Percentiles rank a stretch among this genome's conserved stretches.
Evolutionary conservation across 2,113 vertebrate species (phyloP).

Genomic region (Heteronetta atricapilla): DNA sequence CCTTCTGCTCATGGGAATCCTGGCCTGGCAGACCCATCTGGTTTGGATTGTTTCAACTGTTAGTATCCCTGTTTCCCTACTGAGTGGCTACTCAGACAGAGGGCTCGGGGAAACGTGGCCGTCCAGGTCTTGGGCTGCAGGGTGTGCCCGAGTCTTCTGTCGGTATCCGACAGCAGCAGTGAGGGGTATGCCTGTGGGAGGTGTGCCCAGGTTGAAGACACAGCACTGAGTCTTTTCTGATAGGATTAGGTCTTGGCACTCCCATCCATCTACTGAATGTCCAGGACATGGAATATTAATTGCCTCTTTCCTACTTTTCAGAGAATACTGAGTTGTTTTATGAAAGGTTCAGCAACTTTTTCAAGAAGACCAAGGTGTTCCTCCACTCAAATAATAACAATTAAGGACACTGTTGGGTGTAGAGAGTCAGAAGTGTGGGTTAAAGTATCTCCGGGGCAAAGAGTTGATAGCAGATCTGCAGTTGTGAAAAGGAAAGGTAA

Average conservation of each 20-base stretch:
- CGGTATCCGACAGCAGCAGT: too few species aligned
- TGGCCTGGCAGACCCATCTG: background rate
- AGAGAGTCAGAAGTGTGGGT: background rate
- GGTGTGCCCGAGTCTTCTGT: too few species aligned
- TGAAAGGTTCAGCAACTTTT: background rate
- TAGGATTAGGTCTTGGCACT: background rate
- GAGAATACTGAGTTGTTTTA: background rate
- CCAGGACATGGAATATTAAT: background rate
- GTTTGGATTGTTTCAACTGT: background rate
- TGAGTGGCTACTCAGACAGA: too few species aligned
- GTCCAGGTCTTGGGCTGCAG: too few species aligned
- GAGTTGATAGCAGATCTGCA: background rate
- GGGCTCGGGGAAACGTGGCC: too few species aligned
- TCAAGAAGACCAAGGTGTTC: background rate
- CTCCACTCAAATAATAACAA: background rate
- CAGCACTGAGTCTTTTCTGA: background rate
- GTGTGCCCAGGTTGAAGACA: too few species aligned
- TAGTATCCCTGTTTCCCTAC: background rate
- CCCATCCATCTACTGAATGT: background rate
- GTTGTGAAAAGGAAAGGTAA: background rate
- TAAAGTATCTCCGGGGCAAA: background rate
- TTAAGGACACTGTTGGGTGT: rapidly evolving
- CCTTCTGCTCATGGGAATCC: background rate
- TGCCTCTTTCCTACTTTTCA: background rate
- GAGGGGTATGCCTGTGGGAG: too few species aligned